Evolutionary conservation across 37 sponge, comb jelly and placozoan species (phyloP), one percentile per base, ranked within the genome.

Genomic region (Crambe crambe): DNA sequence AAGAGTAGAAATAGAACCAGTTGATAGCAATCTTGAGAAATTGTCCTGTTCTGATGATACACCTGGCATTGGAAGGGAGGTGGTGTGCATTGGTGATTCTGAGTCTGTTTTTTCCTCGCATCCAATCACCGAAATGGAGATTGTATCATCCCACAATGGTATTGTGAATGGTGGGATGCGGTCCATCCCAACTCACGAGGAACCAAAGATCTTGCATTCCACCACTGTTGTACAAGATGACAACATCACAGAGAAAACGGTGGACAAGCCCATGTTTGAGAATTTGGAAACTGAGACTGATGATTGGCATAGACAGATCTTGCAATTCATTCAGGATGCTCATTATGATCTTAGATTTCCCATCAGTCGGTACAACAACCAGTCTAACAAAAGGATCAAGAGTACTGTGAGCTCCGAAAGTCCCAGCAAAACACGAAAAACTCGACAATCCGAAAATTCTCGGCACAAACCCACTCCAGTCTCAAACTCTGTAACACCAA

Each of bases 51-150:
- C 34, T 8, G 70, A 70, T 21, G 70, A 70, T 22, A 70, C 42
- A 20, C 42, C 70, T 23, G 42, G 70, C 22, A 42, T 70, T 41
- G 70, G 42, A 70, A 70, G 37, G 70, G 70, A 70, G n/a, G 42
- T 70, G 42, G 70, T 40, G 41, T 61, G 63, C 30, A 27, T 23
- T 5, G 63, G 29, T 20, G 63, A 5, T 23, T 61, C 63, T 23
- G 63, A 61, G 6, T 23, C 29, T 8, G 42, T 18, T 8, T 3
- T 2, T 9, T 15, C 51, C 12, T 6, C 12, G 12, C 51, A 47
- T 6, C 51, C 51, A 47, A 12, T 47, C 10, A 47, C 6, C 12
- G 66, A 60, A 25, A 25, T 23, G 25, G 61, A 60, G 17, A 26
- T 65, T 3, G 12, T 47, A 47, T 47, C 51, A 15, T 47, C 51